Percentiles rank a stretch among this genome's conserved stretches.
These are phyloP conservation scores for Lates japonicus DNA, from an alignment of 2,797 vertebrate genomes.

Conservation along the genomic window DNA sequence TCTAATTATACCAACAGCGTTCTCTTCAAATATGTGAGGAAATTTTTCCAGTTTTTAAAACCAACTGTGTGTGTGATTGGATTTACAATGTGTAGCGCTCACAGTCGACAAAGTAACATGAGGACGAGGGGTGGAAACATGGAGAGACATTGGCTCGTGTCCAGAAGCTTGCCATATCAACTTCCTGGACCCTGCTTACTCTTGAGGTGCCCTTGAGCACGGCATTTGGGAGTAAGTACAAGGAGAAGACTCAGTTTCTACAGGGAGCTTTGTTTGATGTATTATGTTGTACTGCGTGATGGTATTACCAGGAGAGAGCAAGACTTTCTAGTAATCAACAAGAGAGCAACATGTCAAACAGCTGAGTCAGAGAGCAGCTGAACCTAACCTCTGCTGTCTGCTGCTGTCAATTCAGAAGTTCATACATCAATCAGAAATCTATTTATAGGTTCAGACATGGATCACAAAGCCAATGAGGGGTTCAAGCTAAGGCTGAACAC, in stretches of 20 bases:
- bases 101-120: not conserved
- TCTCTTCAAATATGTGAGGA: no score
- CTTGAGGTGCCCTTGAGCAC: not conserved
- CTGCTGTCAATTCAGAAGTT: not conserved
- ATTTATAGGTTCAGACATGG: not conserved
- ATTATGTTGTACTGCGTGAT: not conserved
- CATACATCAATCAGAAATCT: not conserved
- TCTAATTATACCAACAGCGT: no score
- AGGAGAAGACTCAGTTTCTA: not conserved
- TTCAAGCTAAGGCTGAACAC: not conserved
- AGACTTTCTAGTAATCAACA: not conserved
- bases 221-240: not conserved
- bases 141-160: not conserved
- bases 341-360: not conserved
- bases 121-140: not conserved
- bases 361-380: conserved; percentile 26
- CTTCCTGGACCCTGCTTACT: not conserved
- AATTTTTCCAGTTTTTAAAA: not conserved
- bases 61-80: not conserved
- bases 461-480: not conserved
- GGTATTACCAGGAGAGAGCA: not conserved
- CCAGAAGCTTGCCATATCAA: not conserved
- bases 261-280: not conserved
- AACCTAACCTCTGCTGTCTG: not conserved
- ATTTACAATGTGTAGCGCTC: not conserved